phyloP scores from a whole-genome alignment of 2,888 invertebrate species.

The Aelia acuminata region DNA sequence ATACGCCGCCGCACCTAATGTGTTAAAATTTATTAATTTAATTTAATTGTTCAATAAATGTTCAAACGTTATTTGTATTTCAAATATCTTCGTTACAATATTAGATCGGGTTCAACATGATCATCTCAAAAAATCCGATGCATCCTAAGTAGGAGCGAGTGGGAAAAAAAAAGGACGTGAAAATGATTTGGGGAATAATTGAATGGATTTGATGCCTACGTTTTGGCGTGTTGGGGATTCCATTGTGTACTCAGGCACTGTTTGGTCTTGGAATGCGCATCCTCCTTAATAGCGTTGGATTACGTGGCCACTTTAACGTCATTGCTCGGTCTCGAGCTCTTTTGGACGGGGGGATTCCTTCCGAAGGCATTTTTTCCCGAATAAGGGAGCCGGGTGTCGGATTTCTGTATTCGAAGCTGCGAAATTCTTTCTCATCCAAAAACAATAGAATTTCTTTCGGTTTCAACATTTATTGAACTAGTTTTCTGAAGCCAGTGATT shows the following conservation, averaged over 20 bases:
- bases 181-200: no score
- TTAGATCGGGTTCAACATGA: no score
- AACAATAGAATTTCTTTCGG: background rate
- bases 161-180: no score
- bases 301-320: slow-evolving; percentile 19
- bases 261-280: slow-evolving; percentile 4
- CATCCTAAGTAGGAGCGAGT: no score
- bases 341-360: background rate
- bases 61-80: no score
- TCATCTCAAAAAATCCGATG: no score
- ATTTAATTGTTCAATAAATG: no score
- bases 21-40: no score
- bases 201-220: background rate
- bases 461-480: background rate
- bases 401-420: background rate
- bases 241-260: background rate
- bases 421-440: background rate
- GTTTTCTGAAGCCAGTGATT: background rate
- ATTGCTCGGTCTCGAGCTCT: background rate
- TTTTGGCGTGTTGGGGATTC: background rate
- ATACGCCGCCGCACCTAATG: no score
- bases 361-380: background rate
- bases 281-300: background rate
- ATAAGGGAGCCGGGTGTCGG: background rate
- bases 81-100: no score